Conservation (phyloP, 1,140 invertebrate genomes). For the Drosophila saltans region DNA sequence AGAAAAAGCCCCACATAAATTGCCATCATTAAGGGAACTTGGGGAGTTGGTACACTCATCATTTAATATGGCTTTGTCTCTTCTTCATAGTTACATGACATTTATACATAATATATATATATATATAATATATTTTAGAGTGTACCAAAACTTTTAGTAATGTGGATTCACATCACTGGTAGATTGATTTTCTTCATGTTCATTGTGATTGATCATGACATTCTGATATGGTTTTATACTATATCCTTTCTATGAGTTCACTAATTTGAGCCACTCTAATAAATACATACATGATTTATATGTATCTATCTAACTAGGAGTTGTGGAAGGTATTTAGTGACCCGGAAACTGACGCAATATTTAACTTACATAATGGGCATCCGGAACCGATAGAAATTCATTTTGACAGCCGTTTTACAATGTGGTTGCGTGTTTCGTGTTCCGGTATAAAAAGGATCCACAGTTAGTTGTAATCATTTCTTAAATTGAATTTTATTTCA, state of each 20-base stretch:
- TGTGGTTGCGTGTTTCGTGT: constrained; percentile 22
- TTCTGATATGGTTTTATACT: too few relatives aligned
- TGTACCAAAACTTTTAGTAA: neutral
- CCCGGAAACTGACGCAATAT: constrained; percentile 34
- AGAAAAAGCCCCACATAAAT: constrained; percentile 36
- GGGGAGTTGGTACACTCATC: neutral
- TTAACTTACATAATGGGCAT: constrained; percentile 51
- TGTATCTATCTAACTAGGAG: neutral
- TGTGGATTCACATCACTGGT: too few relatives aligned
- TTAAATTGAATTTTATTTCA: constrained; percentile 47
- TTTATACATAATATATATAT: neutral
- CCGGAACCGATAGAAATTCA: constrained; percentile 26
- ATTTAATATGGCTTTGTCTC: constrained; percentile 4
- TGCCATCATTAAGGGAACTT: constrained; percentile 42
- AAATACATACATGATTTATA: neutral
- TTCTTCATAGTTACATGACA: neutral
- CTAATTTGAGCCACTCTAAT: neutral
- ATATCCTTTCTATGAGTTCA: neutral
- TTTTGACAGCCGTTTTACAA: constrained; percentile 36
- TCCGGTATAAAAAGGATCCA: constrained; percentile 18
- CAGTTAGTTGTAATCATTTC: constrained; percentile 24
- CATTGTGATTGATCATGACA: too few relatives aligned
- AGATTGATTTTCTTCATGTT: too few relatives aligned
- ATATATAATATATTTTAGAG: neutral
- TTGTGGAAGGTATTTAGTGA: neutral